phyloP scores from a whole-genome alignment of 35 echinoderm and acorn worm species.

The Amphiura filiformis region DNA sequence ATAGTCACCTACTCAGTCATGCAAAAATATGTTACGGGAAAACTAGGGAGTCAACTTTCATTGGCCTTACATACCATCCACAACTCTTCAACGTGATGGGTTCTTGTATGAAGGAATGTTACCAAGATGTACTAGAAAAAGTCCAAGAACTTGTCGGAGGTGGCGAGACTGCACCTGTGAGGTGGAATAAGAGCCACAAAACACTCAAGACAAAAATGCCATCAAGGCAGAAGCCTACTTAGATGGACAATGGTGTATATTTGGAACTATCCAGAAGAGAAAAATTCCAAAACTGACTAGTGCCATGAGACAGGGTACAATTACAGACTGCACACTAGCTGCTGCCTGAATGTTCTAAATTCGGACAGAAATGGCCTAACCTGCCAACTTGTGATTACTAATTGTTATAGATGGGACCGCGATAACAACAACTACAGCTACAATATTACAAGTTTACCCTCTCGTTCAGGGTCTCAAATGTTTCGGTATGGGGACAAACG shows the following conservation, averaged over 20 bases:
- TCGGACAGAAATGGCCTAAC: neutral
- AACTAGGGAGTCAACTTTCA: too few species aligned
- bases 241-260: neutral
- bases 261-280: neutral
- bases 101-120: neutral
- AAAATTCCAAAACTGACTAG: neutral
- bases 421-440: neutral
- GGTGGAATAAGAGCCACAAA: neutral
- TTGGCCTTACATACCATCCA: neutral
- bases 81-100: neutral
- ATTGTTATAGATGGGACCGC: neutral
- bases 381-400: neutral
- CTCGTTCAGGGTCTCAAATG: too few species aligned
- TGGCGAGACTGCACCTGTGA: neutral
- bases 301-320: neutral
- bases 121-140: neutral
- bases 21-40: too few species aligned
- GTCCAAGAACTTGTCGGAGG: neutral
- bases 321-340: neutral
- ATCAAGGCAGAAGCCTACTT: neutral
- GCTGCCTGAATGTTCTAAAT: neutral
- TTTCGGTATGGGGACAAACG: too few species aligned
- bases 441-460: too few species aligned
- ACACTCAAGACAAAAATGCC: neutral
- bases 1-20: too few species aligned